Conservation (phyloP, 2,113 vertebrate genomes). For the Apteryx mantelli region DNA sequence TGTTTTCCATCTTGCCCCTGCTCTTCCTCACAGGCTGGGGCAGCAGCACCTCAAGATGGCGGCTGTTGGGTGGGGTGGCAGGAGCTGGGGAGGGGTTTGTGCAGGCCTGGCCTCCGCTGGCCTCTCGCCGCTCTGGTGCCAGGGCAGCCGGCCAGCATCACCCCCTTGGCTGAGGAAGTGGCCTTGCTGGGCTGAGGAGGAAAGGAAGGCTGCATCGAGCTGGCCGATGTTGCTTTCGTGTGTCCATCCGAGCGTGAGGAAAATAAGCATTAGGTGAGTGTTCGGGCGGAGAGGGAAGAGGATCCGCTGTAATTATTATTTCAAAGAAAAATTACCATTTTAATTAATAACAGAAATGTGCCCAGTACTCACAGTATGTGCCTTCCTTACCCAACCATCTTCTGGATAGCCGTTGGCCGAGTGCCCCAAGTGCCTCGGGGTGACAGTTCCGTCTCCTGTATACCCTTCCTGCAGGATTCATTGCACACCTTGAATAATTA, state of each 20-base stretch:
- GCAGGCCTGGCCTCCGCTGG: neutral
- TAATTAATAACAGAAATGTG: neutral
- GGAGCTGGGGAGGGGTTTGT: neutral
- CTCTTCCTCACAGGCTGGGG: neutral
- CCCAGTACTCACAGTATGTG: too few species aligned
- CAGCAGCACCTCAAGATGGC: neutral
- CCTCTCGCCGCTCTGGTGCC: neutral
- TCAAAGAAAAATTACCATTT: neutral
- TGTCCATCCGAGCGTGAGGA: rapidly evolving
- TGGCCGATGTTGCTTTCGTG: neutral
- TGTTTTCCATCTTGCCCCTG: neutral
- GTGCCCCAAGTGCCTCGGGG: rapidly evolving
- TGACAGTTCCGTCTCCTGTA: neutral
- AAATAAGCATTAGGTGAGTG: neutral
- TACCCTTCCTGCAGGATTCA: neutral
- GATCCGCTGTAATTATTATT: too few species aligned
- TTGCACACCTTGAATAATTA: constrained; percentile 12
- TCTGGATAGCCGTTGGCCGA: neutral
- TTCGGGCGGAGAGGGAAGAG: neutral
- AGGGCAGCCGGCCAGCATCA: too few species aligned
- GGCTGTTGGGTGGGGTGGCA: neutral
- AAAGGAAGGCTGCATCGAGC: too few species aligned
- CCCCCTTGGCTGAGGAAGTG: neutral
- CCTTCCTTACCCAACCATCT: too few species aligned
- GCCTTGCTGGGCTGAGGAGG: neutral